Evolutionary conservation across 2,797 vertebrate genomes (phyloP).

Genomic region (Bovichtus variegatus): DNA sequence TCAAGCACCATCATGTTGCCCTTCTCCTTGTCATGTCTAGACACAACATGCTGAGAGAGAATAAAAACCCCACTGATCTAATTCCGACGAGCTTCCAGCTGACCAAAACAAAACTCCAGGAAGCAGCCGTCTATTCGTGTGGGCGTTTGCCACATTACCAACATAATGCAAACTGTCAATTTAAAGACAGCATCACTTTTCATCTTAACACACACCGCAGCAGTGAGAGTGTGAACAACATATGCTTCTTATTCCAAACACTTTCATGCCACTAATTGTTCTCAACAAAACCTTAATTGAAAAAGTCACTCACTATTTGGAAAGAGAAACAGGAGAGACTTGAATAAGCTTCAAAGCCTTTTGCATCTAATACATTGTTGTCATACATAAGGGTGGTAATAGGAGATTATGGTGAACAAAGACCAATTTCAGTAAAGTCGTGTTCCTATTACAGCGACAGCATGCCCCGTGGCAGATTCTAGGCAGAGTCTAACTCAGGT

Average conservation of each 20-base stretch:
- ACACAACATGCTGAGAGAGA: background rate
- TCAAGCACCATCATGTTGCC: background rate
- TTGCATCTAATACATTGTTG: slow-evolving; percentile 1
- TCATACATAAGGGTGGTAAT: slow-evolving; percentile 35
- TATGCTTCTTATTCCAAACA: slow-evolving; percentile 10
- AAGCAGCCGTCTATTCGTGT: slow-evolving; percentile 29
- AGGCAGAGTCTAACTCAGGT: slow-evolving; percentile 48
- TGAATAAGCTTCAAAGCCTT: slow-evolving; percentile 19
- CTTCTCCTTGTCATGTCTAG: background rate
- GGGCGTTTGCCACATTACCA: slow-evolving; percentile 6
- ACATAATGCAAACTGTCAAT: slow-evolving; percentile 19
- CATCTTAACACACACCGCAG: background rate
- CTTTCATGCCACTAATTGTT: slow-evolving; percentile 3
- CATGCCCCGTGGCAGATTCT: slow-evolving; percentile 44
- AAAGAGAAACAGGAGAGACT: slow-evolving; percentile 5
- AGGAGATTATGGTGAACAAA: slow-evolving; percentile 51
- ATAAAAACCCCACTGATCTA: background rate
- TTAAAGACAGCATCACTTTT: slow-evolving; percentile 13
- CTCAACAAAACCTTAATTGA: background rate
- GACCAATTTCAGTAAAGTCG: slow-evolving; percentile 43
- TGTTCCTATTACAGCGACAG: slow-evolving; percentile 54
- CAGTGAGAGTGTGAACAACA: slow-evolving; percentile 13
- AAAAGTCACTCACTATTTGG: background rate
- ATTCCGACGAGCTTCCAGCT: background rate
- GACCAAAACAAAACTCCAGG: slow-evolving; percentile 31